Percentiles rank a stretch among this genome's conserved stretches.
These are phyloP conservation scores for Phainopepla nitens DNA, from an alignment of 2,113 vertebrate species.

Conservation along the genomic window DNA sequence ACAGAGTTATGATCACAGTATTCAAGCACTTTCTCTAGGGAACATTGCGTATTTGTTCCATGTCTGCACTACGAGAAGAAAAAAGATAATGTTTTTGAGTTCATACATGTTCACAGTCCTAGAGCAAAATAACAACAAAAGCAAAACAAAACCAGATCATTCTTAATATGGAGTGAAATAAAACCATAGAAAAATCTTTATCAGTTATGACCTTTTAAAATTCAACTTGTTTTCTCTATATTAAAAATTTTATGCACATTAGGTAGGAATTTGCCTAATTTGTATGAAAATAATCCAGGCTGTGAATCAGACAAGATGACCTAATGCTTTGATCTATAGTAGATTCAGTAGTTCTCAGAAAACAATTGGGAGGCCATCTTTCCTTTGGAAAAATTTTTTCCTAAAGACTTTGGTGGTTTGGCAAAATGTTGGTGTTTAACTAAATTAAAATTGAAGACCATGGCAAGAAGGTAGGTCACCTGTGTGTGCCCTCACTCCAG, in stretches of 20 bases:
- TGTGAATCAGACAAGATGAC: neutral
- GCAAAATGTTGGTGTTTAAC: neutral
- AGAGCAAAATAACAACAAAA: neutral
- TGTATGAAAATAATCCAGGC: neutral
- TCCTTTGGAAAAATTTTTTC: neutral
- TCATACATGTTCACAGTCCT: neutral
- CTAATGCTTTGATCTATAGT: neutral
- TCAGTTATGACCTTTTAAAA: neutral
- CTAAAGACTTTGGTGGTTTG: neutral
- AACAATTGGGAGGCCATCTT: neutral
- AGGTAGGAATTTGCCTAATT: neutral
- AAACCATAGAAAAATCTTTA: neutral
- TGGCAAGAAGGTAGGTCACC: neutral
- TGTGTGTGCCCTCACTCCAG: neutral
- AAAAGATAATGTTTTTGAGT: neutral
- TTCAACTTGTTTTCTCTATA: neutral
- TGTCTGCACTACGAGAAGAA: neutral
- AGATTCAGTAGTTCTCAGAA: neutral
- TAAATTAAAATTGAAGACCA: neutral
- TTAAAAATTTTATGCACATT: neutral
- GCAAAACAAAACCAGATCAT: fast-evolving
- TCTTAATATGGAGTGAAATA: neutral
- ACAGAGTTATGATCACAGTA: neutral
- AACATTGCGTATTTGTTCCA: neutral
- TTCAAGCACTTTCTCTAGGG: neutral